Evolutionary conservation across 2,797 vertebrate species (phyloP).

Genomic region (Eleutherodactylus coqui): DNA sequence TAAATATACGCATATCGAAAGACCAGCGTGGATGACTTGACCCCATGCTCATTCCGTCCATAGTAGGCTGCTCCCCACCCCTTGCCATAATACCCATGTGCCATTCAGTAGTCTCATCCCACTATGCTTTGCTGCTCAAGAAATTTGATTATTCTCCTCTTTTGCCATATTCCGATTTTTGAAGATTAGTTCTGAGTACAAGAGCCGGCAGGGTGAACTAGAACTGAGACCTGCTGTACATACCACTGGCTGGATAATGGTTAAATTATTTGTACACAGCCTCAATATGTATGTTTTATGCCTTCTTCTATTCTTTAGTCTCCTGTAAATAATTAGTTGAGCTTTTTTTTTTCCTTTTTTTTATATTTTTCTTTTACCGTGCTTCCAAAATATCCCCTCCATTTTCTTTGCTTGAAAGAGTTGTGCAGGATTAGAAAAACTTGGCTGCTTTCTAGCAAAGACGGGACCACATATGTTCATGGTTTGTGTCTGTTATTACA

Average conservation of each 20-base stretch:
- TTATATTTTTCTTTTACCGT: not conserved
- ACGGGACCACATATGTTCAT: no score
- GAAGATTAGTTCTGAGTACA: not conserved
- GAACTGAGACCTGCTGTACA: not conserved
- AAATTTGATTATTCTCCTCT: slow-evolving; percentile 30
- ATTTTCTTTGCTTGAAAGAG: not conserved
- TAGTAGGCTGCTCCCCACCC: not conserved
- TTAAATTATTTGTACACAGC: slow-evolving; percentile 8
- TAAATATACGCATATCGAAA: not conserved
- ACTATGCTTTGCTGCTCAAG: slow-evolving; percentile 22
- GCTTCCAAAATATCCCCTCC: not conserved
- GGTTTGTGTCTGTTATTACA: no score
- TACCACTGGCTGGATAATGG: slow-evolving; percentile 11
- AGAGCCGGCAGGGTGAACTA: not conserved
- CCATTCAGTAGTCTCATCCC: not conserved
- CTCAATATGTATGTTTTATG: not conserved
- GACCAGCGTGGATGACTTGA: not conserved
- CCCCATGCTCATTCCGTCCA: not conserved
- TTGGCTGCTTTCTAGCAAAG: no score
- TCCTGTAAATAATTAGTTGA: not conserved
- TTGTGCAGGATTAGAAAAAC: no score
- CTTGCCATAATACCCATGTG: not conserved
- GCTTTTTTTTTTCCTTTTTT: not conserved
- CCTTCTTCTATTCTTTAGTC: not conserved
- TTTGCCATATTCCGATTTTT: not conserved